These are phyloP conservation scores for Calliopsis andreniformis DNA, from an alignment of 1,140 invertebrate genomes.

Conservation along the genomic window DNA sequence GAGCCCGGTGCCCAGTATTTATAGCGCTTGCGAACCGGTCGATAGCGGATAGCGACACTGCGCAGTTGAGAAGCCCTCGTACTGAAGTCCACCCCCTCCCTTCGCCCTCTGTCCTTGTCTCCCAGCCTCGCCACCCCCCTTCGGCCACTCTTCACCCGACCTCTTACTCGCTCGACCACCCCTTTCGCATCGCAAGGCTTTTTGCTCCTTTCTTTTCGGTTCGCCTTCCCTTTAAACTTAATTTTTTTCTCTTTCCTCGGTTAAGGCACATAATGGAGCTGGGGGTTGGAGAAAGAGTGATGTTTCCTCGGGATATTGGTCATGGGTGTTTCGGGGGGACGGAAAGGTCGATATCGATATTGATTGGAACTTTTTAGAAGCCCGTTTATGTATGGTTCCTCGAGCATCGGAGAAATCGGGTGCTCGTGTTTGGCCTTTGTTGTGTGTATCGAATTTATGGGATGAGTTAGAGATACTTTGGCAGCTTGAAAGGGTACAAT, in stretches of 20 bases:
- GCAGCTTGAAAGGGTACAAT: too few relatives aligned
- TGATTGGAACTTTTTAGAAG: constrained; percentile 34
- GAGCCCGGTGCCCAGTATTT: constrained; percentile 78
- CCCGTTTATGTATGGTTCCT: constrained; percentile 3
- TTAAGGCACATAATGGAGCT: not conserved
- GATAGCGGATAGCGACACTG: constrained; percentile 77
- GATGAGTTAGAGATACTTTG: too few relatives aligned
- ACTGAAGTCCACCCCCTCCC: constrained; percentile 43
- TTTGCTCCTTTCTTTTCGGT: constrained; percentile 3
- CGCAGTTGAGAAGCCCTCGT: constrained; percentile 74
- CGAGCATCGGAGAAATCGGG: not conserved
- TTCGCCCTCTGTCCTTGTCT: constrained; percentile 30
- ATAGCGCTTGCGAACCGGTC: constrained; percentile 76
- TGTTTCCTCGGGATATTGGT: constrained; percentile 39
- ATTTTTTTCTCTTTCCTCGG: constrained; percentile 29
- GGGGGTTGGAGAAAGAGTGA: not conserved
- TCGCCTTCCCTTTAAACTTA: constrained; percentile 18
- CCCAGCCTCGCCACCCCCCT: constrained; percentile 34
- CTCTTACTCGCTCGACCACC: constrained; percentile 29
- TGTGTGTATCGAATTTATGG: too few relatives aligned
- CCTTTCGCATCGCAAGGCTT: constrained; percentile 33
- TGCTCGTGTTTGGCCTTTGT: too few relatives aligned
- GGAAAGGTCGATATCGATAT: constrained; percentile 45
- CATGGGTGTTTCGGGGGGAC: constrained; percentile 21
- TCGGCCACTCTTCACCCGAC: constrained; percentile 31